Evolutionary conservation across 2,113 vertebrate genomes (phyloP).

Genomic region (Sander vitreus): DNA sequence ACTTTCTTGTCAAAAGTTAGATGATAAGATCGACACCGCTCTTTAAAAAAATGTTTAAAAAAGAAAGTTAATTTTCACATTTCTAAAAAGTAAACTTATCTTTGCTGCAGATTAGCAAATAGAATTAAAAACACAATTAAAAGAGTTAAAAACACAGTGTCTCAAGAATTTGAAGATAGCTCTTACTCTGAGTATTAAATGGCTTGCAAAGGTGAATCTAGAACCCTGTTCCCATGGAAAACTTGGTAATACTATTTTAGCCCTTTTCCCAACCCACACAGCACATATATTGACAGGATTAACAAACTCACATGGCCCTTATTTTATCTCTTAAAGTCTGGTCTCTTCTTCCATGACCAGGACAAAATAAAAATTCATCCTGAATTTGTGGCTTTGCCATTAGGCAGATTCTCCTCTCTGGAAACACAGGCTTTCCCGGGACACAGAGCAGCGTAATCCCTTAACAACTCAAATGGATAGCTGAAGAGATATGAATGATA

Average conservation of each 20-base stretch:
- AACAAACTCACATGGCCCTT: conserved; percentile 38
- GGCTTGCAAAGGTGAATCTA: not conserved
- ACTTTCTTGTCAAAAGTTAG: not conserved
- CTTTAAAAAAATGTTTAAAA: not conserved
- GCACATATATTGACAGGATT: conserved; percentile 28
- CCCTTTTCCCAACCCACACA: conserved; percentile 26
- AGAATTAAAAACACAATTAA: not conserved
- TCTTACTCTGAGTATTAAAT: not conserved
- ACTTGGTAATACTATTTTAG: conserved; percentile 3
- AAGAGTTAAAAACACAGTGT: not conserved
- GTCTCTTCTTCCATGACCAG: conserved; percentile 50
- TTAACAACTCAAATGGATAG: conserved; percentile 10
- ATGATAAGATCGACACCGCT: not conserved
- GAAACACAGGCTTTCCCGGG: conserved; percentile 29
- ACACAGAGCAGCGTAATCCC: conserved; percentile 10
- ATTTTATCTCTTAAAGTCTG: conserved; percentile 42
- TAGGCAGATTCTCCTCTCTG: conserved; percentile 14
- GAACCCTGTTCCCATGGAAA: not conserved
- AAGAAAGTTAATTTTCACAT: not conserved
- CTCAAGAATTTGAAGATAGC: not conserved
- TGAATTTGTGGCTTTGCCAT: conserved; percentile 33
- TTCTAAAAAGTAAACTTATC: not conserved
- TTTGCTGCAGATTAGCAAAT: not conserved
- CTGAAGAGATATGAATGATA: conserved; percentile 12
- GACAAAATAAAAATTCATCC: conserved; percentile 36